A percentile compares a stretch with the other conserved stretches of the same genome.
Evolutionary conservation across 2,797 vertebrate species (phyloP).

Genomic region (Urocyon cinereoargenteus): DNA sequence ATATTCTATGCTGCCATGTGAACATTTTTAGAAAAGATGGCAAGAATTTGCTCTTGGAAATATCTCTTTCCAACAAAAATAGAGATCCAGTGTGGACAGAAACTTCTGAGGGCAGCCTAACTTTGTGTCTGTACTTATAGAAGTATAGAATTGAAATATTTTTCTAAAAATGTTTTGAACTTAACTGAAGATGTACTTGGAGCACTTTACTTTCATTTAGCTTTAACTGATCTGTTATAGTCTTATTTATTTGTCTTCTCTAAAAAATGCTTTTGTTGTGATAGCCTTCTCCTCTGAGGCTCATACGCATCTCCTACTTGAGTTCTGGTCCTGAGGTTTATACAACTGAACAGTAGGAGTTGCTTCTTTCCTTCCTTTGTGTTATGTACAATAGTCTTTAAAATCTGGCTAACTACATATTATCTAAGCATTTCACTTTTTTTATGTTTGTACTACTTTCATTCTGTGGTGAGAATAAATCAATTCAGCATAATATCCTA

Average conservation of each 20-base stretch:
- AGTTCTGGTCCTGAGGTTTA: not conserved
- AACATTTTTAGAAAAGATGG: slow-evolving; percentile 32
- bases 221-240: not conserved
- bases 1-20: not conserved
- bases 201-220: slow-evolving; percentile 13
- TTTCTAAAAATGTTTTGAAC: not conserved
- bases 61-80: not conserved
- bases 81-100: not conserved
- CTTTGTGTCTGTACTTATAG: not conserved
- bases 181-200: not conserved
- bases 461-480: not conserved
- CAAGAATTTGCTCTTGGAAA: slow-evolving; percentile 36
- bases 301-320: not conserved
- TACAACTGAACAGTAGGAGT: not conserved
- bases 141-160: not conserved
- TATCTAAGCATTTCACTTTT: not conserved
- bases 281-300: not conserved
- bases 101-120: not conserved
- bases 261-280: not conserved
- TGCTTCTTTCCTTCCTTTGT: not conserved
- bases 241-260: not conserved
- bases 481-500: not conserved
- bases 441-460: not conserved
- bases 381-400: not conserved
- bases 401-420: not conserved